Percentiles rank a stretch among this genome's conserved stretches.
These are phyloP conservation scores for Accipiter virgatus DNA, from an alignment of 2,113 vertebrate genomes.

Conservation along the genomic window DNA sequence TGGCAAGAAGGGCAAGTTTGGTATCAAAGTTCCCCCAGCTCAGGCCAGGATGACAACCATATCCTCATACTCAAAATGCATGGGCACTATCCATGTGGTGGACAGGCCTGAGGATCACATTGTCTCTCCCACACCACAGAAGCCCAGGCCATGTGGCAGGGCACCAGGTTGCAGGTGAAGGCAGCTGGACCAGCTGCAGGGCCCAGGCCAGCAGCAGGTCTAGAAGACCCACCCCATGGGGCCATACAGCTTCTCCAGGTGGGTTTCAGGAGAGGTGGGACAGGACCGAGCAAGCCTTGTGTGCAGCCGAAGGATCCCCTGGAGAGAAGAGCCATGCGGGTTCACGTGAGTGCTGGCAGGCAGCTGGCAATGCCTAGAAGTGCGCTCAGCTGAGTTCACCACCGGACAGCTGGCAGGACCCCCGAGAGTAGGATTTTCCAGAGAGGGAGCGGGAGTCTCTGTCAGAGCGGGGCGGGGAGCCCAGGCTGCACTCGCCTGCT, in stretches of 20 bases:
- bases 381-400: rapidly evolving
- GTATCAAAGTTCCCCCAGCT: background rate
- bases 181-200: background rate
- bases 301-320: too few relatives aligned
- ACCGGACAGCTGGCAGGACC: rapidly evolving
- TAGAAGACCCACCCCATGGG: background rate
- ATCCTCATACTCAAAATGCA: background rate
- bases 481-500: rapidly evolving
- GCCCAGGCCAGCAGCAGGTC: background rate
- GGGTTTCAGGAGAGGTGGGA: background rate
- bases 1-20: background rate
- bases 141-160: background rate
- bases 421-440: rapidly evolving
- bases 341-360: background rate
- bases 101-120: background rate
- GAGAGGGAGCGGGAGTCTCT: too few relatives aligned
- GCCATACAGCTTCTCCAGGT: background rate
- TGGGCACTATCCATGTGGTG: background rate
- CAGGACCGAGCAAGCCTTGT: background rate
- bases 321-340: background rate
- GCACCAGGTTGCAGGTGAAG: background rate
- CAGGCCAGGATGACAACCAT: background rate
- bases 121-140: background rate
- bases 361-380: background rate
- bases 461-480: rapidly evolving